phyloP scores from a whole-genome alignment of 2,888 invertebrate species.

The Phortica magna region DNA sequence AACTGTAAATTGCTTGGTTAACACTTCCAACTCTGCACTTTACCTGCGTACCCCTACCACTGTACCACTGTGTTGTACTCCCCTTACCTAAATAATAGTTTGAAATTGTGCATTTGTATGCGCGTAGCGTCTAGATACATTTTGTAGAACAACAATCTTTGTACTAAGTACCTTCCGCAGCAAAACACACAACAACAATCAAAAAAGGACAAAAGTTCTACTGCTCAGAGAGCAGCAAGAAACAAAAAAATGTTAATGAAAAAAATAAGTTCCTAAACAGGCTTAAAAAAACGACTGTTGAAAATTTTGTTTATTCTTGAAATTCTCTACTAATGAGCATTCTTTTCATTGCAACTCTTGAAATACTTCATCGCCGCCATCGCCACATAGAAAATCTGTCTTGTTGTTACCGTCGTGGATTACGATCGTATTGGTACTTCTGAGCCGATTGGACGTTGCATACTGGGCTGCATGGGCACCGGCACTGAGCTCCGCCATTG shows the following conservation, averaged over 20 bases:
- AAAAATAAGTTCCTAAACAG: conserved; percentile 36
- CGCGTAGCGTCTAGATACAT: conserved; percentile 50
- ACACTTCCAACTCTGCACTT: conserved; percentile 35
- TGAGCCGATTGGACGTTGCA: conserved; percentile 98
- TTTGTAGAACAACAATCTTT: conserved; percentile 51
- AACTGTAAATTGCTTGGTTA: conserved; percentile 31
- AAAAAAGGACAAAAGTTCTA: conserved; percentile 55
- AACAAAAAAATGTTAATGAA: conserved; percentile 35
- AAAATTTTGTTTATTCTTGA: conserved; percentile 7
- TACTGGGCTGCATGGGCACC: conserved; percentile 97
- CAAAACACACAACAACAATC: conserved; percentile 53
- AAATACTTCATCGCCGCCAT: conserved; percentile 42
- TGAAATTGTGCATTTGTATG: conserved; percentile 41
- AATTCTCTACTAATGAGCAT: conserved; percentile 49
- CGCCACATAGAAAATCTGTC: conserved; percentile 93
- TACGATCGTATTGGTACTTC: conserved; percentile 99
- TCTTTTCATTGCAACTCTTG: conserved; percentile 41
- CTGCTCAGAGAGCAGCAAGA: conserved; percentile 52
- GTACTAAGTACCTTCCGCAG: conserved; percentile 37
- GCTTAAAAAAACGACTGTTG: conserved; percentile 44
- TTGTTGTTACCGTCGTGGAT: conserved; percentile 99
- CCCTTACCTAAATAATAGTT: conserved; percentile 25
- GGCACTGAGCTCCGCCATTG: conserved; percentile 99
- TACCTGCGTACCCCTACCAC: conserved; percentile 26
- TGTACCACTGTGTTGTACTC: neutral